Percentiles rank a stretch among this genome's conserved stretches.
phyloP scores from a whole-genome alignment of 2,888 invertebrate species.

The Pelosia muscerda region DNA sequence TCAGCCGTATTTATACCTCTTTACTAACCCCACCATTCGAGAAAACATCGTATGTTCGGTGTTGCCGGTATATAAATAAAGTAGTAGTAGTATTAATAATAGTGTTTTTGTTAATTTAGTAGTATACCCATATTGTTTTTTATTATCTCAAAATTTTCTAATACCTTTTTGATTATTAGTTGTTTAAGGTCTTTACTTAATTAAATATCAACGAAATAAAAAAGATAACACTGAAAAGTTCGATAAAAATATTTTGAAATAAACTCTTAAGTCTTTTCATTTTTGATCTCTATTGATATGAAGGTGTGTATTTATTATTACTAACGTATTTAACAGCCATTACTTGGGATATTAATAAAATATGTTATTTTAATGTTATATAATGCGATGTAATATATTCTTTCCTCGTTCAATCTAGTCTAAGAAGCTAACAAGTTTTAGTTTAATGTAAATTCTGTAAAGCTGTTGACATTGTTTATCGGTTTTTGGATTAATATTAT shows the following conservation, averaged over 20 bases:
- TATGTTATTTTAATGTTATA: not conserved
- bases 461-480: not conserved
- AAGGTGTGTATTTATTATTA: conserved; percentile 1
- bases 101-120: too few species aligned
- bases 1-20: too few species aligned
- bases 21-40: too few species aligned
- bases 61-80: too few species aligned
- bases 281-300: conserved; percentile 4
- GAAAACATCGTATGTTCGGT: too few species aligned
- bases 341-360: not conserved
- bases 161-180: too few species aligned
- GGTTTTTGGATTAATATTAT: too few species aligned
- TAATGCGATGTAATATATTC: not conserved
- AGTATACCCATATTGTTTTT: too few species aligned
- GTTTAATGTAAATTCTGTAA: not conserved
- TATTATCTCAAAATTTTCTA: too few species aligned
- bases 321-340: not conserved
- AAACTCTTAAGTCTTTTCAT: not conserved
- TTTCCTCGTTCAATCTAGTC: not conserved
- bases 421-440: not conserved
- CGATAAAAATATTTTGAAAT: not conserved
- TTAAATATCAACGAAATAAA: too few species aligned
- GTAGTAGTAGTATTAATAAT: too few species aligned
- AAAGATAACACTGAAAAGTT: not conserved
- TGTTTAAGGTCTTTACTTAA: too few species aligned